Evolutionary conservation across 2,797 vertebrate genomes (phyloP).

Genomic region (Acipenser transmontanus): DNA sequence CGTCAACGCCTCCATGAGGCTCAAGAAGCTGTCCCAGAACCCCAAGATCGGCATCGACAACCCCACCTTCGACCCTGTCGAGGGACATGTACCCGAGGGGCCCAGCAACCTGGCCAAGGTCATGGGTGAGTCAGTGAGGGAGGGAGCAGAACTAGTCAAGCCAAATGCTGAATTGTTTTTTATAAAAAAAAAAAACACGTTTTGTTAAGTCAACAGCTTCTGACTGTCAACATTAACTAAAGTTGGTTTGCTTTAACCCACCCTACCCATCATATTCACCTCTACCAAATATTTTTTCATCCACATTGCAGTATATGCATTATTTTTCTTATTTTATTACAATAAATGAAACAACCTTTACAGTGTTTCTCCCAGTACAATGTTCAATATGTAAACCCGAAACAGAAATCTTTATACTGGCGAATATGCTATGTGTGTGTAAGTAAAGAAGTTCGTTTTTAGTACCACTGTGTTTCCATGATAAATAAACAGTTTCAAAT

Average conservation of each 20-base stretch:
- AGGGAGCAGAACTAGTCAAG: conserved; percentile 17
- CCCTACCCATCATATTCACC: not conserved
- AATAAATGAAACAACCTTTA: no score
- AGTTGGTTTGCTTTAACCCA: conserved; percentile 16
- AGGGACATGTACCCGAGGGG: conserved; percentile 71
- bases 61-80: conserved; percentile 91
- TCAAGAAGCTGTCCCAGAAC: conserved; percentile 91
- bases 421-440: no score
- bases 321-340: no score
- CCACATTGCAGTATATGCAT: no score
- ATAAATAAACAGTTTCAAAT: no score
- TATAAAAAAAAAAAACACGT: no score
- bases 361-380: no score
- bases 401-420: no score
- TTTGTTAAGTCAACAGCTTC: not conserved
- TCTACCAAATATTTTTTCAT: no score
- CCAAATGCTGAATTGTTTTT: not conserved
- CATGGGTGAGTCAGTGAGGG: conserved; percentile 64
- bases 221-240: conserved; percentile 19
- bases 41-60: conserved; percentile 97
- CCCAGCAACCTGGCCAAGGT: conserved; percentile 66
- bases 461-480: no score
- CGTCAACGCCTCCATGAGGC: conserved; percentile 87
- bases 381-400: no score
- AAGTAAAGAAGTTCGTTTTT: no score